Evolutionary conservation across 2,888 invertebrate genomes (phyloP), one percentile per base, ranked within the genome.

Genomic region (Conistra vaccinii): DNA sequence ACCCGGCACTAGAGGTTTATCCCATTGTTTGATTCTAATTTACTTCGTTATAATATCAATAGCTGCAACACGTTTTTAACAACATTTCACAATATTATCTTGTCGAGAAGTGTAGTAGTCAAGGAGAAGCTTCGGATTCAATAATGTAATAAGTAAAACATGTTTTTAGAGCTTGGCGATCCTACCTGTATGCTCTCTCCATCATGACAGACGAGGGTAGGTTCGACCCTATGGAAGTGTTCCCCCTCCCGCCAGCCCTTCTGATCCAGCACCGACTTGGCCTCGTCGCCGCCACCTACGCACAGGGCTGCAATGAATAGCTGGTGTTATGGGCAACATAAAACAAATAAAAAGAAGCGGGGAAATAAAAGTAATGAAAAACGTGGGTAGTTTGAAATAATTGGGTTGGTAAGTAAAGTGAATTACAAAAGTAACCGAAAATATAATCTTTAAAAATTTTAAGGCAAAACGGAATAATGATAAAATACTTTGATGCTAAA

Each of bases 151-250:
- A 4, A n/a, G 51, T 51, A 51, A 51, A 23, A 53, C 3, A 53
- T n/a, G n/a, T n/a, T n/a, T 53, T 48, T 10, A 68, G 1, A 69
- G 2, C 7, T 26, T 20, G 17, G 12, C 14, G 1, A 45, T 14
- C n/a, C 6, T 89, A 98, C 98, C 97, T 99, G 99, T 93, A 99
- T 98, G 92, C 99, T 99, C 96, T 99, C 99, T 61, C 99, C 99
- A 91, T 99, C 99, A 85, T 98, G 98, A 91, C 99, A 99, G 73
- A 98, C 96, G 65, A 98, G 97, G n/a, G 98, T 97, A 32, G 98
- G 97, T 92, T 99, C 99, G 26, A 98, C 98, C 83, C 98, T 97
- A 85, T 97, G 97, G 94, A 97, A 98, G 91, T 99, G 98, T 32
- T 97, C 97, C 0, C 98, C 98, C 92, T 98, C 98, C 81, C 97